These are phyloP conservation scores for Endotricha flammealis DNA, from an alignment of 2,888 invertebrate species.

Conservation along the genomic window DNA sequence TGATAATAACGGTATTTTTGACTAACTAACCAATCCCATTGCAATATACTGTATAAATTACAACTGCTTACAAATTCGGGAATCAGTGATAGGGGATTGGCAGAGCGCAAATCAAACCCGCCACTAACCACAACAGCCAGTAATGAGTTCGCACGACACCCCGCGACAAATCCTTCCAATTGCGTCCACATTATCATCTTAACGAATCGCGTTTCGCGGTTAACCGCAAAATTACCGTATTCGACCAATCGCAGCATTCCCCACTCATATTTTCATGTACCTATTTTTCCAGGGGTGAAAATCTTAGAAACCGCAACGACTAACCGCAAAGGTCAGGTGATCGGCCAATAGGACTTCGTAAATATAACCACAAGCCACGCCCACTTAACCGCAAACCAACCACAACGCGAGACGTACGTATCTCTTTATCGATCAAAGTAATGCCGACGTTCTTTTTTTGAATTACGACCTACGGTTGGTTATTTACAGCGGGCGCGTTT, in stretches of 20 bases:
- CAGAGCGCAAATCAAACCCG: constrained; percentile 26
- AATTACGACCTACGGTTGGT: constrained; percentile 37
- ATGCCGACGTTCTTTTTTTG: constrained; percentile 54
- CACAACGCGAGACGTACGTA: constrained; percentile 73
- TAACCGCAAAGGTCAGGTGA: constrained; percentile 78
- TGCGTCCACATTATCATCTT: constrained; percentile 61
- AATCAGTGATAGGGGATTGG: constrained; percentile 16
- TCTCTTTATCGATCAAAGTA: constrained; percentile 64
- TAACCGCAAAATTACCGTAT: constrained; percentile 68
- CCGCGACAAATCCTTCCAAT: constrained; percentile 59
- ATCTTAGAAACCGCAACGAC: constrained; percentile 80
- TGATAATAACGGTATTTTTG: too few relatives aligned
- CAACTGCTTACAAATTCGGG: background rate
- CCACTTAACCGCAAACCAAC: constrained; percentile 82
- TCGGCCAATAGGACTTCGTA: constrained; percentile 79
- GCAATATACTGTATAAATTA: too few relatives aligned
- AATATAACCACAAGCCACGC: constrained; percentile 81
- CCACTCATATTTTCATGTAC: constrained; percentile 62
- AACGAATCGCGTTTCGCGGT: constrained; percentile 72
- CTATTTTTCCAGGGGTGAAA: constrained; percentile 75
- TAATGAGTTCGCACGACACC: constrained; percentile 32
- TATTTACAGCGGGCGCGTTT: constrained; percentile 29
- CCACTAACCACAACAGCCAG: constrained; percentile 33
- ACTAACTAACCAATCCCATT: too few relatives aligned
- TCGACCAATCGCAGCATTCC: constrained; percentile 60